A percentile compares a stretch with the other conserved stretches of the same genome.
phyloP scores from a whole-genome alignment of 1,140 invertebrate genomes.

The Anoplolepis gracilipes region DNA sequence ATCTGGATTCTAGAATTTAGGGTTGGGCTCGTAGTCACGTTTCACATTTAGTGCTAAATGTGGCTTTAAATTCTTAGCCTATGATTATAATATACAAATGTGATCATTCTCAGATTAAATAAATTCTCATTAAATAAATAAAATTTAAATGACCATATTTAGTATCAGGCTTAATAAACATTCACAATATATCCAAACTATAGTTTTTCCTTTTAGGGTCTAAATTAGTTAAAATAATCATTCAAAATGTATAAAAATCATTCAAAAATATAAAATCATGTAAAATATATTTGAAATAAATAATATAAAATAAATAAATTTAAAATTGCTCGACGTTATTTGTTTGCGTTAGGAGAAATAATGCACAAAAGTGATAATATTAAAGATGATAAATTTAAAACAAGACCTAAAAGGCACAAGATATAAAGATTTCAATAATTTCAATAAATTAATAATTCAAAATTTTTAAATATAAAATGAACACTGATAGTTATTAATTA shows the following conservation, averaged over 20 bases:
- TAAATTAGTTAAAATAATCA: not conserved
- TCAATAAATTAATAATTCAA: not conserved
- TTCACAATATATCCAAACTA: not conserved
- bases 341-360: not conserved
- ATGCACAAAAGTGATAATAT: not conserved
- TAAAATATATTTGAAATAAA: not conserved
- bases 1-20: slow-evolving; percentile 8
- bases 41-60: not conserved
- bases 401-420: not conserved
- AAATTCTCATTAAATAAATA: not conserved
- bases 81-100: not conserved
- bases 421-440: slow-evolving; percentile 10
- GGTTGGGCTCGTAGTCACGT: not conserved
- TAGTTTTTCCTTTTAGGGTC: not conserved
- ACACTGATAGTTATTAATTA: not conserved
- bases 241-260: not conserved
- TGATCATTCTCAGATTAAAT: not conserved
- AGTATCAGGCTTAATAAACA: not conserved
- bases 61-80: not conserved
- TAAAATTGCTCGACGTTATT: not conserved
- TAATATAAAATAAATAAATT: not conserved
- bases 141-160: not conserved
- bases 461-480: not conserved
- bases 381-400: slow-evolving; percentile 12
- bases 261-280: not conserved